Base-by-base conservation (phyloP, 2,888 invertebrate species). In the Conchocele bisecta region DNA sequence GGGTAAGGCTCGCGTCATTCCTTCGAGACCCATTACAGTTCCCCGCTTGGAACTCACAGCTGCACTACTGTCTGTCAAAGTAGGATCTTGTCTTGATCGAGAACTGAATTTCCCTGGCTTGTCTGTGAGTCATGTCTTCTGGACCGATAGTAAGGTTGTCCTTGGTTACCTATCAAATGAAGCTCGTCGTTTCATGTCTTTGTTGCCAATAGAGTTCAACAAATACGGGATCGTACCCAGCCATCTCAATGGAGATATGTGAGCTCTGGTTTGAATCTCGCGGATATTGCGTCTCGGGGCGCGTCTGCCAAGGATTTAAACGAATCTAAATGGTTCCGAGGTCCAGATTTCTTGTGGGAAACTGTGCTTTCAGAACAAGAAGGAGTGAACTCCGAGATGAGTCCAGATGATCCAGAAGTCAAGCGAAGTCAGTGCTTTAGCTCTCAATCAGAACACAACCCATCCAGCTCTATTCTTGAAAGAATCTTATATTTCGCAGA, bases 181-280 rank as follows among this genome's bases (percentile, higher is more conserved):
- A 35, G 37, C 37, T 35, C 11, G 37, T 13, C 37, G 54, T 56
- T 9, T 17, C 44, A 24, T 29, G 57, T 63, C 17, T 78, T 61
- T 51, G 75, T 79, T 29, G 66, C 67, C 1, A 79, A 79, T 56
- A 39, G 75, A 33, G 44, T 79, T 13, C 66, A 73, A 48, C 35
- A 42, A 13, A 73, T 79, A 11, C 33, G 58, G 9, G 48, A 78
- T 26, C 24, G 31, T 4, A 48, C 65, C 22, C 29, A 48, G 7
- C 33, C 37, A 15, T 24, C 29, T 15, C 71, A 74, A 37, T 80
- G 80, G 77, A 46, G 58, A 11, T 59, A 78, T 54, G 58, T 78
- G 6, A 13, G 54, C 5, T 60, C 80, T 1, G 24, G 59, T 13
- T 24, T 53, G 2, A 78, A 80, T 22, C 75, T 72, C 13, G 77